phyloP scores from a whole-genome alignment of 2,113 vertebrate species.

The Pluvianellus socialis region DNA sequence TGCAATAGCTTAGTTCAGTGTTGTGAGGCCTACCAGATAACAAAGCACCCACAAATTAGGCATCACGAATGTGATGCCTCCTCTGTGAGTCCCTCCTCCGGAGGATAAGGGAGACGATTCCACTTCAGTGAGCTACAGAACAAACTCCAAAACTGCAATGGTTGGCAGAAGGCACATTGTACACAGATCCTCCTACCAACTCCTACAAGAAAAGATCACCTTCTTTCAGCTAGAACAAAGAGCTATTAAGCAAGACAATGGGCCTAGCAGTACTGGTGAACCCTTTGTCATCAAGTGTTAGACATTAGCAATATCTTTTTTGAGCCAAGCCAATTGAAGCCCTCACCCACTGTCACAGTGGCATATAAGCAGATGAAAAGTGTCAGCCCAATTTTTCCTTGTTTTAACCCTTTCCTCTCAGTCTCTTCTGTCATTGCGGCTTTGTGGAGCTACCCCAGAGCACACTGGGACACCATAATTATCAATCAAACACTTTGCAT shows the following conservation, averaged over 20 bases:
- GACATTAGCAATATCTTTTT: background rate
- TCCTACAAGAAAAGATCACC: conserved; percentile 34
- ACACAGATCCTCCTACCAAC: conserved; percentile 22
- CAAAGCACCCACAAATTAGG: background rate
- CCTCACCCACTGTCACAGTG: background rate
- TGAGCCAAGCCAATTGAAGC: background rate
- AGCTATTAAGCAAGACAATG: conserved; percentile 31
- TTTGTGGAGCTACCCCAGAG: background rate
- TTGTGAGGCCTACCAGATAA: background rate
- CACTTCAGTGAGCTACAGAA: background rate
- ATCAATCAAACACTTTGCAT: background rate
- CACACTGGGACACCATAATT: background rate
- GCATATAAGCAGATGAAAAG: background rate
- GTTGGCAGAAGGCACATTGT: background rate
- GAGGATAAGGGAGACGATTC: background rate
- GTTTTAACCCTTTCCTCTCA: background rate
- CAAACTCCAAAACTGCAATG: background rate
- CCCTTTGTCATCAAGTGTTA: conserved; percentile 1
- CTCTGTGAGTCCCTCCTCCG: background rate
- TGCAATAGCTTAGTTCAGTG: background rate
- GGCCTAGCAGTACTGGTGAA: background rate
- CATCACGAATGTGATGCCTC: background rate
- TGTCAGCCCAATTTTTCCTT: background rate
- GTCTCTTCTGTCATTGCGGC: background rate
- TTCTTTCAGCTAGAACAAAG: conserved; percentile 51